Percentiles rank a stretch among this genome's conserved stretches.
Conservation (phyloP, 2,797 vertebrate genomes). For the Darevskia nairensis region DNA sequence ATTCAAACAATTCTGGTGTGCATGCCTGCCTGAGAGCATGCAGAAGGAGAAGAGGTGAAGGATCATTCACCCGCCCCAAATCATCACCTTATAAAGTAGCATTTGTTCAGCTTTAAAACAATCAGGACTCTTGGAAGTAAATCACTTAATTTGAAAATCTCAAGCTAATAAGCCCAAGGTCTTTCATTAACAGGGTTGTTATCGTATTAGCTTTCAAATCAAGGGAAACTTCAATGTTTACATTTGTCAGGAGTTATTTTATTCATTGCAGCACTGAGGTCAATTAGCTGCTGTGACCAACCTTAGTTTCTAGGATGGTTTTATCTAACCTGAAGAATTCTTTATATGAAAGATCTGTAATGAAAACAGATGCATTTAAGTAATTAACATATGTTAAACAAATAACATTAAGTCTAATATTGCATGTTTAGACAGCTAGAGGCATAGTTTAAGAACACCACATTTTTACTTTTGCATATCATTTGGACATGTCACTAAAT, state of each 20-base stretch:
- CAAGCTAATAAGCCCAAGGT: background rate
- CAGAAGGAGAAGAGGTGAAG: no score
- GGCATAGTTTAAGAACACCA: background rate
- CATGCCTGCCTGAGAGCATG: no score
- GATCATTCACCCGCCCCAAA: background rate
- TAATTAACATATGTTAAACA: background rate
- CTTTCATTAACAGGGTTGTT: background rate
- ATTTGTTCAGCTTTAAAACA: background rate
- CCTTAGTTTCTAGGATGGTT: background rate
- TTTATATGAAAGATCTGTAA: background rate
- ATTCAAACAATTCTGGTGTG: background rate
- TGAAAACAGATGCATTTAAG: background rate
- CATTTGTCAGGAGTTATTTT: constrained; percentile 24
- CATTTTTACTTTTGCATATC: background rate
- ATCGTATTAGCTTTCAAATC: background rate
- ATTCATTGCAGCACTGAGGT: background rate
- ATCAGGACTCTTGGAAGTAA: background rate
- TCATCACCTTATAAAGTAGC: background rate
- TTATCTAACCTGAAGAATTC: background rate
- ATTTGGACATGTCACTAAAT: background rate
- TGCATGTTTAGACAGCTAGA: background rate
- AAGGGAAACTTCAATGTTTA: background rate
- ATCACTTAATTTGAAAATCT: background rate
- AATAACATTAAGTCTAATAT: background rate
- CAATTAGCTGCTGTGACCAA: background rate